phyloP scores from a whole-genome alignment of 2,113 vertebrate species.

The Cromileptes altivelis region DNA sequence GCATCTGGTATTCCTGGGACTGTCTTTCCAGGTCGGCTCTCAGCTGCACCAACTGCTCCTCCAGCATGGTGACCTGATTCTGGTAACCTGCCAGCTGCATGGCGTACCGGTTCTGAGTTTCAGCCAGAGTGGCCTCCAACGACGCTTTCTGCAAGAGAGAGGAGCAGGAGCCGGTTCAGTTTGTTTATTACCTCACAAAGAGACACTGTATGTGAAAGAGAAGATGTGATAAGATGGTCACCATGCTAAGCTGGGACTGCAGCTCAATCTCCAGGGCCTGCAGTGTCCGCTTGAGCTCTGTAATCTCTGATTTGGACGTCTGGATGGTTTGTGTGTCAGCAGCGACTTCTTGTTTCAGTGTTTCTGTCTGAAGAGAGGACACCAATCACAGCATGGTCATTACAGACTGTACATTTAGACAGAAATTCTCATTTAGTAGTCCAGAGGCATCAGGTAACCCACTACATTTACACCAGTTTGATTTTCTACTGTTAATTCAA shows the following conservation, averaged over 20 bases:
- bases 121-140: conserved; percentile 84
- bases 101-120: conserved; percentile 85
- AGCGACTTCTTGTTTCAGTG: conserved; percentile 82
- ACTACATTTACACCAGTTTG: background rate
- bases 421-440: background rate
- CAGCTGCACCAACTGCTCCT: conserved; percentile 84
- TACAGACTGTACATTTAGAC: background rate
- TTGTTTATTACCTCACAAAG: accelerated
- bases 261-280: conserved; percentile 89
- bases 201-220: background rate
- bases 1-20: conserved; percentile 85
- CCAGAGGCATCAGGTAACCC: too few species aligned
- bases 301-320: conserved; percentile 83
- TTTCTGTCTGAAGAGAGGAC: conserved; percentile 76
- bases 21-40: conserved; percentile 84
- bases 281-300: conserved; percentile 82
- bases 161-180: background rate
- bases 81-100: conserved; percentile 82
- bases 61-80: conserved; percentile 82
- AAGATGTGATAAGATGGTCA: conserved; percentile 40
- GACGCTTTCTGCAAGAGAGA: conserved; percentile 85
- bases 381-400: background rate
- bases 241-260: conserved; percentile 89
- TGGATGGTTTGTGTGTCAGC: conserved; percentile 80
- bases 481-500: background rate